Evolutionary conservation across 2,113 vertebrate genomes (phyloP).

Genomic region (Cochlearius cochlearius): DNA sequence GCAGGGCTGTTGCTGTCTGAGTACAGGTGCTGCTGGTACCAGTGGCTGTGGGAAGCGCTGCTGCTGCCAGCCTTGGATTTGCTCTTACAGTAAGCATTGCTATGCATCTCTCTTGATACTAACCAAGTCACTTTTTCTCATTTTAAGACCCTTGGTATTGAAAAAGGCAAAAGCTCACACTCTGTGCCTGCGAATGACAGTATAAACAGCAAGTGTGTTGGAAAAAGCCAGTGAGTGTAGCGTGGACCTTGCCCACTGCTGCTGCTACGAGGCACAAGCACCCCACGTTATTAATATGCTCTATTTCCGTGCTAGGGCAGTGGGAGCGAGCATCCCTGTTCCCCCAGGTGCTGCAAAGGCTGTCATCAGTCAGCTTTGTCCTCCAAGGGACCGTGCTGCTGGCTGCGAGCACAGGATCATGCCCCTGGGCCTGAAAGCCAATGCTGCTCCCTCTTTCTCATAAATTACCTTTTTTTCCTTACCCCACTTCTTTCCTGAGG

Average conservation of each 20-base stretch:
- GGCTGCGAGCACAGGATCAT: rapidly evolving
- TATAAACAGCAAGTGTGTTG: neutral
- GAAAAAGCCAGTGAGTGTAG: neutral
- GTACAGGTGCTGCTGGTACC: neutral
- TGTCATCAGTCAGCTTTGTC: neutral
- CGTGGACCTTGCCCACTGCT: rapidly evolving
- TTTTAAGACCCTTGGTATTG: neutral
- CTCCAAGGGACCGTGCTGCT: neutral
- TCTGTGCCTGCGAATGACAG: neutral
- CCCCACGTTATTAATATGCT: rapidly evolving
- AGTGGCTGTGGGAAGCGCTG: neutral
- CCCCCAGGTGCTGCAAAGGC: neutral
- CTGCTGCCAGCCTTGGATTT: neutral
- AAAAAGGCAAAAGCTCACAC: neutral
- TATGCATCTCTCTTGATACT: neutral
- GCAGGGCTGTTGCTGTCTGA: neutral
- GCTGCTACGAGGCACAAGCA: neutral
- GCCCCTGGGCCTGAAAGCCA: neutral
- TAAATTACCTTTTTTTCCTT: neutral
- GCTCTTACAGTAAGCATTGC: neutral
- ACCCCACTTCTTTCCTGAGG: neutral
- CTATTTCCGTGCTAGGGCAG: neutral
- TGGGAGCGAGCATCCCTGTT: rapidly evolving
- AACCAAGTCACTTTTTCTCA: neutral
- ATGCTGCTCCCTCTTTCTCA: neutral